phyloP scores from a whole-genome alignment of 2,113 vertebrate species.

The Bos javanicus region DNA sequence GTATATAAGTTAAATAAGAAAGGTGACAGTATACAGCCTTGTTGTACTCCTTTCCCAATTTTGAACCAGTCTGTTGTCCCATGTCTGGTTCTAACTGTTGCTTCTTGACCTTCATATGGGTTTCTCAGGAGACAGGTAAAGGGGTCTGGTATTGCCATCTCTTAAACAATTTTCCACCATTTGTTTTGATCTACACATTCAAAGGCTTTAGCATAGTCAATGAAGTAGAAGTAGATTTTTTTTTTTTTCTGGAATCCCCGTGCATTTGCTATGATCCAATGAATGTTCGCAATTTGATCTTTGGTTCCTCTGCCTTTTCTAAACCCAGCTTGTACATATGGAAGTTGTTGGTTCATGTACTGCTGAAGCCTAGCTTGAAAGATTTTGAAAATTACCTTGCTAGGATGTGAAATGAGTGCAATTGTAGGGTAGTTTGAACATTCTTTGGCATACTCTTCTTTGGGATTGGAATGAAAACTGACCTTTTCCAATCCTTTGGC shows the following conservation, averaged over 20 bases:
- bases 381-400: neutral
- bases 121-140: neutral
- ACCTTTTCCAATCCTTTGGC: neutral
- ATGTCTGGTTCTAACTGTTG: neutral
- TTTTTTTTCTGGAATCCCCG: neutral
- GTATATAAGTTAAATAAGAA: neutral
- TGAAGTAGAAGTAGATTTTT: neutral
- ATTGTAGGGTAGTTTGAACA: neutral
- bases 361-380: neutral
- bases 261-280: neutral
- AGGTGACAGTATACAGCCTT: neutral
- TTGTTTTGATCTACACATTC: neutral
- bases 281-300: neutral
- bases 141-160: neutral
- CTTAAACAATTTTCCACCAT: neutral
- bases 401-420: neutral
- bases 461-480: neutral
- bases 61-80: neutral
- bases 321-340: neutral
- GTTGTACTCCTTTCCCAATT: neutral
- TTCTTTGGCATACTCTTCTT: neutral
- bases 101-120: neutral
- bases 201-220: neutral
- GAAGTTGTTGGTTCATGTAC: neutral
- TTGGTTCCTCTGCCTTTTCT: neutral